Percentiles rank a stretch among this genome's conserved stretches.
Conservation (phyloP, 2,888 invertebrate genomes). For the Sinotaia quadrata region DNA sequence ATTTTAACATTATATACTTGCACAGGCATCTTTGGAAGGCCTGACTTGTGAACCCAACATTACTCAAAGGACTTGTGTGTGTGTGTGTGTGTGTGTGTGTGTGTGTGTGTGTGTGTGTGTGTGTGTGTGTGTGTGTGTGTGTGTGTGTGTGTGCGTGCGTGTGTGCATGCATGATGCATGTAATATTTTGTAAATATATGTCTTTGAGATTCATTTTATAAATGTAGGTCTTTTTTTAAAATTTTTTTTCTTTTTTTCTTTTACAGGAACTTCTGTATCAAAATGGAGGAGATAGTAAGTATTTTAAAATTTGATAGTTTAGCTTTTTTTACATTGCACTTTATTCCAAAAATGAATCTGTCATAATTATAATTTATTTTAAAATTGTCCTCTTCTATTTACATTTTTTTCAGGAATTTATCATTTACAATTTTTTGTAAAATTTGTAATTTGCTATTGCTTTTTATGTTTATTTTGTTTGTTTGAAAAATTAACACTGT, state of each 20-base stretch:
- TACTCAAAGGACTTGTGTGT: background rate
- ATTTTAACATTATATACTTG: no score
- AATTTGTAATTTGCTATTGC: no score
- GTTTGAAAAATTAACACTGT: no score
- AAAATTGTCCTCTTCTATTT: background rate
- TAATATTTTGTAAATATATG: background rate
- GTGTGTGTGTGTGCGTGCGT: background rate
- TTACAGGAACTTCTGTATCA: slow-evolving; percentile 64
- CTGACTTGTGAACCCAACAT: no score
- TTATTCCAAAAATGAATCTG: no score
- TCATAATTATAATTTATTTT: no score
- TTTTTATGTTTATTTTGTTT: no score
- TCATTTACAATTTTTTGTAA: no score
- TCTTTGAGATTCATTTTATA: slow-evolving; percentile 34
- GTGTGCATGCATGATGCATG: background rate
- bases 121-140: slow-evolving; percentile 5
- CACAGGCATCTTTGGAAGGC: no score
- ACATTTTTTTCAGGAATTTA: background rate
- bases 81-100: background rate
- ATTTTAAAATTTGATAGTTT: no score
- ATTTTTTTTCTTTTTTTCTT: slow-evolving; percentile 21
- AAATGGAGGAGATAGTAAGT: slow-evolving; percentile 67
- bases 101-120: background rate
- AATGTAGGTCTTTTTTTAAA: background rate
- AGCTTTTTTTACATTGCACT: no score